Evolutionary conservation across 2,888 invertebrate species (phyloP).

Genomic region (Diplolepis rosae): DNA sequence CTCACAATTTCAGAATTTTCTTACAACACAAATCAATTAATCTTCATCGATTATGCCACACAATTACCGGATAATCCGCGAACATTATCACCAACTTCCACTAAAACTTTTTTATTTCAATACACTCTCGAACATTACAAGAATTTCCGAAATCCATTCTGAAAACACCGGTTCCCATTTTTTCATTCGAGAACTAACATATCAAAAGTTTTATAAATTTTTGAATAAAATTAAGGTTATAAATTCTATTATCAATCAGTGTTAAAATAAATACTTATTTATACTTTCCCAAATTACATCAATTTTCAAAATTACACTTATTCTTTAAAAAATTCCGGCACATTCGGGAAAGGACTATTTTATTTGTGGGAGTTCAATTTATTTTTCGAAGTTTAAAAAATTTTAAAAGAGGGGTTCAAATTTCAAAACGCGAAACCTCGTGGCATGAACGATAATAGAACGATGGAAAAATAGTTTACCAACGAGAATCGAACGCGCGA

Average conservation of each 20-base stretch:
- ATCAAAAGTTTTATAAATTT: not conserved
- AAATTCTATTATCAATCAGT: too few relatives aligned
- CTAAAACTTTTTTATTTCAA: not conserved
- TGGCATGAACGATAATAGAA: conserved; percentile 35
- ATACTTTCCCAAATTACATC: too few relatives aligned
- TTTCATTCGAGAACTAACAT: not conserved
- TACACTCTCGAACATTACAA: not conserved
- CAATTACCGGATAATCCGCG: not conserved
- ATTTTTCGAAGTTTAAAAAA: not conserved
- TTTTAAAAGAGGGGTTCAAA: not conserved
- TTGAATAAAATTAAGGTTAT: not conserved
- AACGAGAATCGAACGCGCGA: conserved; percentile 48
- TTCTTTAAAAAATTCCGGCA: not conserved
- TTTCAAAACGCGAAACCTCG: conserved; percentile 39
- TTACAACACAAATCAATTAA: not conserved
- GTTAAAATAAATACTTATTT: too few relatives aligned
- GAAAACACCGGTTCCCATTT: not conserved
- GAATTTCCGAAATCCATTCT: not conserved
- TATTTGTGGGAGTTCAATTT: not conserved
- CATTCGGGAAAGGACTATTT: too few relatives aligned
- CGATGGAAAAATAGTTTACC: not conserved
- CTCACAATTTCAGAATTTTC: conserved; percentile 17
- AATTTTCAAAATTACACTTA: not conserved
- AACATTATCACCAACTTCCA: conserved; percentile 14
- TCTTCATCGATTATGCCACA: not conserved